Percentiles rank a stretch among this genome's conserved stretches.
Conservation (phyloP, 2,113 vertebrate species). For the Taxidea taxus region DNA sequence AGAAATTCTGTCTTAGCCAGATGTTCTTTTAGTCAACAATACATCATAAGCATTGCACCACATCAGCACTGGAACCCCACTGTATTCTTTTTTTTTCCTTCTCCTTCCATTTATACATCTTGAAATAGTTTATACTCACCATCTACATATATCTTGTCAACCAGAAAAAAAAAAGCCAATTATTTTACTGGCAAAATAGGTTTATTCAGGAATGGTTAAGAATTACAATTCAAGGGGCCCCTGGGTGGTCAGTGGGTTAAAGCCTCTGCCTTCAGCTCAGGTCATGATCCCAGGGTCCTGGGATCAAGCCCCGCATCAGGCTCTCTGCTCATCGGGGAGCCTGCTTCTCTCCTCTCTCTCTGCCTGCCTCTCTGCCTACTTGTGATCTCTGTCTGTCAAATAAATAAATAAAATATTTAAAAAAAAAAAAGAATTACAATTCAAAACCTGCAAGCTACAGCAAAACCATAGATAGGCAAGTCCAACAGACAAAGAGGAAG, state of each 20-base stretch:
- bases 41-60: background rate
- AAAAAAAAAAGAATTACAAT: background rate
- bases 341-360: no score
- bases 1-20: background rate
- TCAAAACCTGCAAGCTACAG: background rate
- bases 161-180: background rate
- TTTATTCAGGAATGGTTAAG: background rate
- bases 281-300: no score
- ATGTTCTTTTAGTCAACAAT: background rate
- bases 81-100: background rate
- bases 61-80: background rate
- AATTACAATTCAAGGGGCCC: background rate
- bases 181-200: background rate
- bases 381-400: no score
- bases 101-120: background rate
- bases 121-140: background rate
- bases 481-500: background rate
- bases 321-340: no score
- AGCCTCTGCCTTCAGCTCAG: no score
- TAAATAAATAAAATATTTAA: no score
- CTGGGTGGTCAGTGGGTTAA: no score
- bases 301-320: no score
- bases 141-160: background rate
- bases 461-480: background rate
- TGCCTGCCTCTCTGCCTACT: no score